These are phyloP conservation scores for Sebastes nivosus DNA, from an alignment of 2,797 vertebrate species.

Conservation along the genomic window DNA sequence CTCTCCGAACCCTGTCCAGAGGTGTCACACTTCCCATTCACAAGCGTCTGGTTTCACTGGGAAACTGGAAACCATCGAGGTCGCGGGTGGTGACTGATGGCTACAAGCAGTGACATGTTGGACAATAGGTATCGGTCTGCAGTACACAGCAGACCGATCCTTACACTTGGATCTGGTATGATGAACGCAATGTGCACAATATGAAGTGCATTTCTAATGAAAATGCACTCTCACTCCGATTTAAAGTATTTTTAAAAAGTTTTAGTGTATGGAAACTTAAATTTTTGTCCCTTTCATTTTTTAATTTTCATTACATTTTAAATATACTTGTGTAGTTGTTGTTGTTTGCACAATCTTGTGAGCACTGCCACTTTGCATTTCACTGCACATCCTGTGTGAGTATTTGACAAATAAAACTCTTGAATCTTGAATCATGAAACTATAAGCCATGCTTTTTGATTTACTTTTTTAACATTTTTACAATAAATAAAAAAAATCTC, in stretches of 20 bases:
- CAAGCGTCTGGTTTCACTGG: constrained; percentile 29
- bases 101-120: constrained; percentile 38
- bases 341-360: too few species aligned
- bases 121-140: constrained; percentile 18
- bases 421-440: too few species aligned
- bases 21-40: constrained; percentile 15
- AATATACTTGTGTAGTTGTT: too few species aligned
- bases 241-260: background rate
- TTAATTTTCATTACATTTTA: too few species aligned
- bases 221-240: background rate
- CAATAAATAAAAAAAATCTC: background rate
- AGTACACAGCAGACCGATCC: background rate
- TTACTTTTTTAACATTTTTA: background rate
- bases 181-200: background rate
- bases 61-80: constrained; percentile 31
- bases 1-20: background rate
- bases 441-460: background rate
- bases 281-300: too few species aligned
- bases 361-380: too few species aligned
- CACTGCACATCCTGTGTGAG: too few species aligned
- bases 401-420: too few species aligned
- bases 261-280: background rate
- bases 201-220: background rate
- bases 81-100: background rate
- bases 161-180: background rate